A percentile compares a stretch with the other conserved stretches of the same genome.
These are phyloP conservation scores for Tupaia chinensis DNA, from an alignment of 2,113 vertebrate genomes.

Conservation along the genomic window DNA sequence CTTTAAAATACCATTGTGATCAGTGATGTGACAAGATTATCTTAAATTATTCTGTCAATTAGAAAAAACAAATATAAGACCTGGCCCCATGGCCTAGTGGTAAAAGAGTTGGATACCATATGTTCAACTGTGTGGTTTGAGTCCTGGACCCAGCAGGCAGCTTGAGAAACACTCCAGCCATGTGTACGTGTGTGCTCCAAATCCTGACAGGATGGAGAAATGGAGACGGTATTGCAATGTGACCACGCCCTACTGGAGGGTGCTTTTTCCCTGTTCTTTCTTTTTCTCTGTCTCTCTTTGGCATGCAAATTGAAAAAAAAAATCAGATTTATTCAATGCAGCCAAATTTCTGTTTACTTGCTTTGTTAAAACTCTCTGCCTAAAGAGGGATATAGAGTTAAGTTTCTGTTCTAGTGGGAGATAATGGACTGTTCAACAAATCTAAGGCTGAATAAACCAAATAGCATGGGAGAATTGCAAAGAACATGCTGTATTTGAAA, in stretches of 20 bases:
- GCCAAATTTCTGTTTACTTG: slow-evolving; percentile 26
- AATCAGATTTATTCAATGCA: slow-evolving; percentile 11
- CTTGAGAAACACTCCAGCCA: too few species aligned
- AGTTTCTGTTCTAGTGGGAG: not conserved
- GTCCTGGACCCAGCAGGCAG: too few species aligned
- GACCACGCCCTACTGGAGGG: too few species aligned
- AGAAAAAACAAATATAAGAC: not conserved
- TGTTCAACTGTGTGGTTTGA: too few species aligned
- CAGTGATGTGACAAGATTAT: not conserved
- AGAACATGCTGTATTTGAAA: not conserved
- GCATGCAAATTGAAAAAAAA: slow-evolving; percentile 24
- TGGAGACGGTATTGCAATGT: too few species aligned
- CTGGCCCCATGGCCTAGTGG: too few species aligned
- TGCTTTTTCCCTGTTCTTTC: too few species aligned
- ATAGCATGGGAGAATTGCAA: not conserved
- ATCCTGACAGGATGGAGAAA: too few species aligned
- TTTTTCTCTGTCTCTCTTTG: too few species aligned
- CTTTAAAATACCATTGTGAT: not conserved
- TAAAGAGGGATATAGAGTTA: not conserved
- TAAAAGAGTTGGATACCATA: too few species aligned
- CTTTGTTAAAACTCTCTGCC: not conserved
- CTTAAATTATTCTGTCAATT: slow-evolving; percentile 8
- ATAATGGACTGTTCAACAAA: not conserved
- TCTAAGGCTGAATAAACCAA: slow-evolving; percentile 21
- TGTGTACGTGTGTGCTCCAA: too few species aligned